Base-by-base conservation (phyloP, 2,888 invertebrate genomes). In the Caenorhabditis angaria region DNA sequence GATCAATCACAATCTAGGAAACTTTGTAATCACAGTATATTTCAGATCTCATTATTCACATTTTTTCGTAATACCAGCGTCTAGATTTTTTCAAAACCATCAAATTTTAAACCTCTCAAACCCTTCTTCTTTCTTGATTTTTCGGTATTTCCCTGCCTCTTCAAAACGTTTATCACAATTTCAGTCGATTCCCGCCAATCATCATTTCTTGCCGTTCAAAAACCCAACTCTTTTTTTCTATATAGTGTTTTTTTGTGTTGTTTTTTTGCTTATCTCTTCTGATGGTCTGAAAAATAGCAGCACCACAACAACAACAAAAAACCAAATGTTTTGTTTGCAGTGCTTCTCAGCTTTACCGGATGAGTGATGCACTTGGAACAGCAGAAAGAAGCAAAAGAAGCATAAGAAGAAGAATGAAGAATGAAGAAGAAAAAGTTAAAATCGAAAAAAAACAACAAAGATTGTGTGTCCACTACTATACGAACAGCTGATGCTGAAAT, bases 401-500 rank as follows among this genome's bases (percentile, higher is more conserved):
- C 2, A 18, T 27, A 8, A 25, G 5, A 25, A 20, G 18, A 25
- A 27, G 18, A 48, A 5, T 5, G 4, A 8, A 8, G 10, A 48
- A 25, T 27, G 27, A 27, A 18, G 25, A 22, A 24, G 10, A 51
- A 14, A 22, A 24, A 54, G 57, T 18, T 29, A 10, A 35, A n/a
- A n/a, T n/a, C n/a, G n/a, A n/a, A n/a, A 28, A n/a, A 51, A 62
- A 71, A 67, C 60, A 61, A 67, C 57, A 64, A 61, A 51, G 50
- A 25, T 57, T 54, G 55, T 59, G 77, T 71, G n/a, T n/a, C n/a
- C n/a, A n/a, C 77, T 72, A 77, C 77, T 75, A 77, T 77, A 77
- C 77, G 77, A 75, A 74, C 77, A 77, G 77, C 77, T 77, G 77
- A 74, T 74, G 68, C 62, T 56, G 54, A 54, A 54, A 54, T 22